Percentiles rank a stretch among this genome's conserved stretches.
Conservation (phyloP, 1,140 invertebrate genomes). For the Formica exsecta region DNA sequence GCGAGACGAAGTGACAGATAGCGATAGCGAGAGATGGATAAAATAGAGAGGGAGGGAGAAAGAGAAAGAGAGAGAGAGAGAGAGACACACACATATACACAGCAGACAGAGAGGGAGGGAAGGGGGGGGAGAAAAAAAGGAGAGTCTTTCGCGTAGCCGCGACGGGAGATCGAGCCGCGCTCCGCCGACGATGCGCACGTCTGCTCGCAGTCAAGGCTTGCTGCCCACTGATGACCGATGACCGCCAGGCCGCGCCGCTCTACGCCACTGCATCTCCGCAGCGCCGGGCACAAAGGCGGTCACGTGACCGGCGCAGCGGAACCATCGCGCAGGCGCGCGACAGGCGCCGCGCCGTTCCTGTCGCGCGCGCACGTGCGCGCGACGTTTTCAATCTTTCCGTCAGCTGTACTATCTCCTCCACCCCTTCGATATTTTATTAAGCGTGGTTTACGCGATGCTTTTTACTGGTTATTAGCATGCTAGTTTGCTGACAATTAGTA, state of each 20-base stretch:
- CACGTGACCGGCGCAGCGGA: slow-evolving; percentile 69
- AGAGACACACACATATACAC: slow-evolving; percentile 29
- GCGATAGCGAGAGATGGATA: slow-evolving; percentile 3
- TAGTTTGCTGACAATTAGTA: too few species aligned
- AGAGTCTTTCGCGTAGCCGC: slow-evolving; percentile 76
- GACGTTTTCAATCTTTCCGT: neutral
- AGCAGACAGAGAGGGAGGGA: slow-evolving; percentile 9
- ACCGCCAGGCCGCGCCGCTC: slow-evolving; percentile 13
- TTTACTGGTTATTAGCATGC: too few species aligned
- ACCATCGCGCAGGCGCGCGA: slow-evolving; percentile 62
- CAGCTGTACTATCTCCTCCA: too few species aligned
- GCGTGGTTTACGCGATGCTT: too few species aligned
- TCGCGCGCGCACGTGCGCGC: too few species aligned
- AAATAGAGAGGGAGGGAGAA: slow-evolving; percentile 45
- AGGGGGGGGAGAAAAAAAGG: slow-evolving; percentile 63
- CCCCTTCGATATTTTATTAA: too few species aligned
- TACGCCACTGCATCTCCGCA: slow-evolving; percentile 40
- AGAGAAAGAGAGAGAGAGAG: slow-evolving; percentile 34
- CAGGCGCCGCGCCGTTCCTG: slow-evolving; percentile 4
- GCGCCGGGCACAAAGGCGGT: slow-evolving; percentile 69
- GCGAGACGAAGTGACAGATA: slow-evolving; percentile 29
- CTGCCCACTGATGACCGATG: slow-evolving; percentile 76
- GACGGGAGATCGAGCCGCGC: slow-evolving; percentile 71
- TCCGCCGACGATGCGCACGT: slow-evolving; percentile 75
- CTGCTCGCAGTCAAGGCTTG: slow-evolving; percentile 79